phyloP scores from a whole-genome alignment of 2,113 vertebrate genomes.

The Picathartes gymnocephalus region DNA sequence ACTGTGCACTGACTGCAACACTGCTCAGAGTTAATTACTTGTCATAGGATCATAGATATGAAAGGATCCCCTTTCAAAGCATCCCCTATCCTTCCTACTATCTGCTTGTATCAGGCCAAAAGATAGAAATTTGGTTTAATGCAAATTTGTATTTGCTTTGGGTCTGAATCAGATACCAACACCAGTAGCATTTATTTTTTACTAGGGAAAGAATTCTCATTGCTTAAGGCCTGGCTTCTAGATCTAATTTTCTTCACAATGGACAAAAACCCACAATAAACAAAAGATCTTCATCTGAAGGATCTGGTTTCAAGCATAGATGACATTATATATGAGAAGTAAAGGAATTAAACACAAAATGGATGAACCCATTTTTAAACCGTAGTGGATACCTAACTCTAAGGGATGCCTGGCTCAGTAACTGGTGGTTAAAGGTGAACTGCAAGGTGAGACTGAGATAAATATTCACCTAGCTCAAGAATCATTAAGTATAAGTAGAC shows the following conservation, averaged over 20 bases:
- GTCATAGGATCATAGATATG: neutral
- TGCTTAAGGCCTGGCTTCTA: neutral
- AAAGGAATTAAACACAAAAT: neutral
- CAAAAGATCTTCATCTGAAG: neutral
- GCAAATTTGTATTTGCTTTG: neutral
- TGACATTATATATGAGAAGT: neutral
- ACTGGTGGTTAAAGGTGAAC: neutral
- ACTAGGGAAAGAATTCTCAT: neutral
- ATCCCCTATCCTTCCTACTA: neutral
- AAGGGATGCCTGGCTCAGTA: neutral
- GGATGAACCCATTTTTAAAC: neutral
- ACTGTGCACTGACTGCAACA: neutral
- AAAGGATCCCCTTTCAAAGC: neutral
- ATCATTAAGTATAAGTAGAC: neutral
- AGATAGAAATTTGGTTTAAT: neutral
- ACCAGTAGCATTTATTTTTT: neutral
- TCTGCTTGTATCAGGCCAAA: neutral
- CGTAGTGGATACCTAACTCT: neutral
- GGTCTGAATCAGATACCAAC: neutral
- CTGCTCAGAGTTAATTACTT: neutral
- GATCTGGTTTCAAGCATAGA: neutral
- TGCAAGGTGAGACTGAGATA: neutral
- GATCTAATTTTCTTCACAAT: neutral
- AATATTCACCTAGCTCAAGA: neutral
- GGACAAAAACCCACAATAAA: neutral